Base-by-base conservation (phyloP, 1,140 invertebrate species). In the Eurosta solidaginis region DNA sequence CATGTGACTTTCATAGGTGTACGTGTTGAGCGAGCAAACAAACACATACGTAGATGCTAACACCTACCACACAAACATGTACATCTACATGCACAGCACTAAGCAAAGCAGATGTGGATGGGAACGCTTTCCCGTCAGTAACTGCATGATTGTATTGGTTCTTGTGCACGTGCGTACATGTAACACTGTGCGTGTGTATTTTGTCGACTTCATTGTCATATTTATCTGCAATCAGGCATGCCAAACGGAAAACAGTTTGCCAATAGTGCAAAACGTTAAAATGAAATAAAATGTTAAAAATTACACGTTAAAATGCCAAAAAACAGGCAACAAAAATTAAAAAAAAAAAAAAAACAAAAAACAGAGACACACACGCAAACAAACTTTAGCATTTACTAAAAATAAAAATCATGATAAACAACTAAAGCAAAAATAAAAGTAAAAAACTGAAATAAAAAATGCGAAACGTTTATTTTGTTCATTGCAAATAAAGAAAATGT, bases 221-320 rank as follows among this genome's bases (percentile, higher is more conserved):
- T 75, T 75, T 75, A 75, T 75, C 74, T 75, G 74, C 74, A 75
- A 75, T 75, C 74, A 75, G 74, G 47, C 74, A 25, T 68, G 54
- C 54, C 54, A 36, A 17, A 63, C 29, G 54, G 54, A 63, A 63
- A 63, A 63, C 25, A 9, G 59, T 22, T 68, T 68, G 36, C 59
- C 74, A 29, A 36, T 45, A 20, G 40, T 27, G 25, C 10, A 63
- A 63, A 63, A 29, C 45, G 45, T 10, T 14, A 9, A 63, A 29
- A 36, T 45, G 22, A 9, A 73, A 45, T 29, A 73, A 45, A 22
- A 29, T 5, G 47, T 45, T 29, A 75, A 49, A 12, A 4, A 63
- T 5, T 5, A 5, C 25, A 47, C 33, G 54, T 12, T 33, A 59
- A 68, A 68, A 27, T 33, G 59, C n/a, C 59, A 68, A 42, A 42